Percentiles rank a stretch among this genome's conserved stretches.
Conservation (phyloP, 2,797 vertebrate species). For the Sebastes aleutianus region DNA sequence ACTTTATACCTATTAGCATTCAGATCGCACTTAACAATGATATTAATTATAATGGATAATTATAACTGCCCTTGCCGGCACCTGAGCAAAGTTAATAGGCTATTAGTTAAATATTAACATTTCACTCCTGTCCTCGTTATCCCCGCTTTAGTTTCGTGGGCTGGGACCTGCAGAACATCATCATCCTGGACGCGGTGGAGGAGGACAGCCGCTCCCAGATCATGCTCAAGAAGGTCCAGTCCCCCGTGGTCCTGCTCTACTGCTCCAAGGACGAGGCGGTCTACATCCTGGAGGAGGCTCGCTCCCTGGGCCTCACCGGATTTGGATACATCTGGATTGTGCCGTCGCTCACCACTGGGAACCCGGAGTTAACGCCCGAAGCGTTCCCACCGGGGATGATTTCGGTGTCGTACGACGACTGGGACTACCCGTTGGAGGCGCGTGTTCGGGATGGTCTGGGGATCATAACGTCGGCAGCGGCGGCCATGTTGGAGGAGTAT, state of each 20-base stretch:
- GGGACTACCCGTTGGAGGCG: constrained; percentile 95
- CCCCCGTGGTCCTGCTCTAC: constrained; percentile 94
- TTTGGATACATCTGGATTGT: constrained; percentile 99
- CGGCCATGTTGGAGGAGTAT: constrained; percentile 93
- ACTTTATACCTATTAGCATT: constrained; percentile 50
- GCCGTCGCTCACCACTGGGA: constrained; percentile 92
- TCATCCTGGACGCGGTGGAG: constrained; percentile 90
- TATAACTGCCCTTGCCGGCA: constrained; percentile 51
- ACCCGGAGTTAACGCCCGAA: constrained; percentile 91
- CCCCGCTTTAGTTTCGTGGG: constrained; percentile 87
- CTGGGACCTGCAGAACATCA: constrained; percentile 96
- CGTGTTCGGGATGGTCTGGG: constrained; percentile 94
- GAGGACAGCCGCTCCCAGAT: constrained; percentile 92
- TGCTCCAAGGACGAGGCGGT: constrained; percentile 95
- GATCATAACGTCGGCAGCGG: constrained; percentile 93
- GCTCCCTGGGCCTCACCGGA: constrained; percentile 93
- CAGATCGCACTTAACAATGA: constrained; percentile 46
- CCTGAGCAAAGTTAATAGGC: constrained; percentile 59
- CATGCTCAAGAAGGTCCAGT: constrained; percentile 97
- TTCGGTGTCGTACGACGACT: constrained; percentile 95
- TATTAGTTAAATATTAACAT: constrained; percentile 58
- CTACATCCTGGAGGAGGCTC: constrained; percentile 93
- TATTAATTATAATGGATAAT: constrained; percentile 64
- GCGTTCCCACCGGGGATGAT: constrained; percentile 95
- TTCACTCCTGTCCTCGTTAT: constrained; percentile 41